Conservation (phyloP, 2,113 vertebrate species). For the Apteryx owenii region DNA sequence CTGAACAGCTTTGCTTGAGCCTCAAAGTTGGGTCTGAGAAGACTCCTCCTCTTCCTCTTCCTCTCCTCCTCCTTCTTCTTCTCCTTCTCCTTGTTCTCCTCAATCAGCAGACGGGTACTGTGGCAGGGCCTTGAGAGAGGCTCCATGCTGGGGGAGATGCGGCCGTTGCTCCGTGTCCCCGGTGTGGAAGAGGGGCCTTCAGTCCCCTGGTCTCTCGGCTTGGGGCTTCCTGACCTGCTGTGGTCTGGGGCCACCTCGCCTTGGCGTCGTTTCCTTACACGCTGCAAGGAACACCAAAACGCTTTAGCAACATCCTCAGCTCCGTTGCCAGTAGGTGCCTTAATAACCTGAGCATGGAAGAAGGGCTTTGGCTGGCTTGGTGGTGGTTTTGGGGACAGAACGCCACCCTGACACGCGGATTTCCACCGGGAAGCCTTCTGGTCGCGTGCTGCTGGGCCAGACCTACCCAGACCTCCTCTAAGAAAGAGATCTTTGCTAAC, state of each 20-base stretch:
- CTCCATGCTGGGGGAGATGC: too few relatives aligned
- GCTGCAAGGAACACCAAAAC: not conserved
- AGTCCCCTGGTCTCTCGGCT: not conserved
- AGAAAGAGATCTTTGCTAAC: too few relatives aligned
- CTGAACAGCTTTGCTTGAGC: too few relatives aligned
- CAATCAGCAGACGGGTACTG: rapidly evolving
- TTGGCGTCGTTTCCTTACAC: rapidly evolving
- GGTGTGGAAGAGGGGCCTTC: not conserved
- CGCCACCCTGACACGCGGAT: too few relatives aligned
- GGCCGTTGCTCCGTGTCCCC: not conserved
- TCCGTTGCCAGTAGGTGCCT: not conserved
- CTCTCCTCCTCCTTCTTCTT: too few relatives aligned
- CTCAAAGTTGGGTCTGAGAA: not conserved
- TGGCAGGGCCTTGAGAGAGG: not conserved
- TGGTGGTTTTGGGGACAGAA: too few relatives aligned
- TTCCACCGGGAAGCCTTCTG: too few relatives aligned
- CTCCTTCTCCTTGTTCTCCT: too few relatives aligned
- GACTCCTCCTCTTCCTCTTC: not conserved
- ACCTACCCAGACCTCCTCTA: too few relatives aligned
- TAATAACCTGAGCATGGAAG: not conserved
- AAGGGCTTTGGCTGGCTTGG: not conserved
- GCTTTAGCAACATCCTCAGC: not conserved
- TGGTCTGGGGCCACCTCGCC: not conserved
- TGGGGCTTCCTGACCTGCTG: rapidly evolving
- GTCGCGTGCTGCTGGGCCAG: too few relatives aligned